Percentiles rank a stretch among this genome's conserved stretches.
phyloP scores from a whole-genome alignment of 2,888 invertebrate species.

The Arge pagana region DNA sequence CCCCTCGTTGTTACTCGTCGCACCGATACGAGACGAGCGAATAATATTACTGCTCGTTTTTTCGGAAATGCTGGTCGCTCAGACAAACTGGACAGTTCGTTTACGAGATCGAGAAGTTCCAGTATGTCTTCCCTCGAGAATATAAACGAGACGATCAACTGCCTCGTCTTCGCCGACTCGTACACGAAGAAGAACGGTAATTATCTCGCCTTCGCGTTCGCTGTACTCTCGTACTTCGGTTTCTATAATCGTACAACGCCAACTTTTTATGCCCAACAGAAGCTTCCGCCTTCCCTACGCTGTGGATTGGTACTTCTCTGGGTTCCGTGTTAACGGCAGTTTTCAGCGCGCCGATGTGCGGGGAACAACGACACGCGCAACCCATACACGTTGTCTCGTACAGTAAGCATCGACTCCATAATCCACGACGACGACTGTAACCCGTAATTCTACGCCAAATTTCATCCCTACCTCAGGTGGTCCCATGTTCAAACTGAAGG shows the following conservation, averaged over 20 bases:
- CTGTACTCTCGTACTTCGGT: background rate
- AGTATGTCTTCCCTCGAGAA: conserved; percentile 98
- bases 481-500: conserved; percentile 94
- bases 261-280: conserved; percentile 63
- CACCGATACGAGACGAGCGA: too few species aligned
- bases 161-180: conserved; percentile 94
- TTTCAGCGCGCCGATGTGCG: conserved; percentile 77
- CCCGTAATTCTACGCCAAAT: background rate
- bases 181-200: conserved; percentile 93
- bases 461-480: conserved; percentile 70
- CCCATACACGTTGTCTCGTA: conserved; percentile 87
- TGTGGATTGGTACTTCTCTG: conserved; percentile 97
- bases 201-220: conserved; percentile 38
- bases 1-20: too few species aligned
- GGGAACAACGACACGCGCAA: conserved; percentile 81
- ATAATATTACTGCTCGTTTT: too few species aligned
- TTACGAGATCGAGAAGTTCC: conserved; percentile 95
- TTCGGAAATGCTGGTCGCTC: conserved; percentile 69
- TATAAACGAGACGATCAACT: conserved; percentile 95
- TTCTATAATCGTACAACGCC: conserved; percentile 3
- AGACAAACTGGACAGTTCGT: conserved; percentile 97
- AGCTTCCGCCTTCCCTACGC: conserved; percentile 82
- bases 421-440: background rate
- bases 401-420: conserved; percentile 62
- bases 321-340: conserved; percentile 95